Base-by-base conservation (phyloP, 92 coral and sea anemone genomes). In the Palythoa heliodiscus region DNA sequence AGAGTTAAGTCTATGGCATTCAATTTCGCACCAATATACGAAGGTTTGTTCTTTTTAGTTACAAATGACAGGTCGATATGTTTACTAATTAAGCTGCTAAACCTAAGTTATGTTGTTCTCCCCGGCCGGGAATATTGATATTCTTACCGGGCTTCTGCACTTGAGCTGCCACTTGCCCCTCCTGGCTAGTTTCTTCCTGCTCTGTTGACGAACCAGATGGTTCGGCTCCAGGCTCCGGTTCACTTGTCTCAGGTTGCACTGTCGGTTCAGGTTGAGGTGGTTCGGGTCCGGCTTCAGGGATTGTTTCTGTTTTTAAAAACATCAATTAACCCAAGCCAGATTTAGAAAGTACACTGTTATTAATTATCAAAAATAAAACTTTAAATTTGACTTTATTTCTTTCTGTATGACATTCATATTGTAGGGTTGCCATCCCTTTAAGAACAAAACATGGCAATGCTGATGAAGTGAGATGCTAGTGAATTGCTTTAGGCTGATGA, bases 91-190 rank as follows among this genome's bases (percentile, higher is more conserved):
- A 29, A 29, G 35, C 35, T 29, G 35, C 12, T 14, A 14, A 58
- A 58, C 64, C 64, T 58, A 11, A 14, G 5, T 58, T 58, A 15
- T 58, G 19, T 43, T 5, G 9, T 43, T 43, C 50, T 0, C 9
- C 6, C 0, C 6, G 7, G 9, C 6, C 9, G 9, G 6, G 7
- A 8, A 43, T 1, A 43, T 6, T 58, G 1, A 22, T 20, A 67
- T 22, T 22, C 83, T 78, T 63, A 78, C 83, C 83, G 12, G 83
- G 83, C 20, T 78, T 78, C 38, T 64, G 83, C 60, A 60, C 58
- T 35, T 52, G 55, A 35, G 83, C 39, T 50, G 71, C 58, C 6
- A 58, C 64, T 58, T 58, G 64, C 20, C 73, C 83, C 73, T 48
- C 60, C 57, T 78, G 58, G 13, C 43, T 25, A 2, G 83, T 20